Conservation (phyloP, 2,888 invertebrate genomes). For the Caenorhabditis sinica region DNA sequence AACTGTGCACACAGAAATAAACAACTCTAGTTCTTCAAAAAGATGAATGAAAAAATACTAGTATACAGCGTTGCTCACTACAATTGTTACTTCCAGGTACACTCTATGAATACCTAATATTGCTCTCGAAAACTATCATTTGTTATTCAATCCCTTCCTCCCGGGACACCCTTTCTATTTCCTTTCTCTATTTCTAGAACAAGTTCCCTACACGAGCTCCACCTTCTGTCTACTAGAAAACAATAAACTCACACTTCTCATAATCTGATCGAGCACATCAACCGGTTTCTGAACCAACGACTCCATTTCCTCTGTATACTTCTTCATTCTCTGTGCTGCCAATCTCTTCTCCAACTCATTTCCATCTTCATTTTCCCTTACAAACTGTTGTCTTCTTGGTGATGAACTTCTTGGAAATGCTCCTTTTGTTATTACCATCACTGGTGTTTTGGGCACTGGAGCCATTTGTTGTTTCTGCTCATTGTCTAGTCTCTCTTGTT, state of each 20-base stretch:
- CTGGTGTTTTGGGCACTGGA: slow-evolving; percentile 53
- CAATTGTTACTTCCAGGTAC: not conserved
- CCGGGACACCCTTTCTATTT: not conserved
- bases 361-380: slow-evolving; percentile 67
- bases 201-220: no score
- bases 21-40: not conserved
- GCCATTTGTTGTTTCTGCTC: slow-evolving; percentile 54
- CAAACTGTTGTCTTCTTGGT: slow-evolving; percentile 56
- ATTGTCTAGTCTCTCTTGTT: slow-evolving; percentile 48
- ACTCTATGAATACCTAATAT: slow-evolving; percentile 9
- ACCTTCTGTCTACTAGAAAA: no score
- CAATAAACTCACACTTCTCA: slow-evolving; percentile 60
- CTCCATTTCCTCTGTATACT: slow-evolving; percentile 58
- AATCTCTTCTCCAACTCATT: slow-evolving; percentile 71
- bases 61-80: not conserved
- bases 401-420: slow-evolving; percentile 52
- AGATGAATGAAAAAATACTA: not conserved
- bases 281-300: slow-evolving; percentile 24
- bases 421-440: slow-evolving; percentile 56
- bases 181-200: not conserved
- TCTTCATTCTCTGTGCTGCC: slow-evolving; percentile 72
- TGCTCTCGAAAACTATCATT: not conserved
- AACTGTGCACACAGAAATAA: no score
- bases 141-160: slow-evolving; percentile 45
- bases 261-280: slow-evolving; percentile 55